Evolutionary conservation across 2,113 vertebrate genomes (phyloP), one percentile per base, ranked within the genome.

Genomic region (Podiceps cristatus): DNA sequence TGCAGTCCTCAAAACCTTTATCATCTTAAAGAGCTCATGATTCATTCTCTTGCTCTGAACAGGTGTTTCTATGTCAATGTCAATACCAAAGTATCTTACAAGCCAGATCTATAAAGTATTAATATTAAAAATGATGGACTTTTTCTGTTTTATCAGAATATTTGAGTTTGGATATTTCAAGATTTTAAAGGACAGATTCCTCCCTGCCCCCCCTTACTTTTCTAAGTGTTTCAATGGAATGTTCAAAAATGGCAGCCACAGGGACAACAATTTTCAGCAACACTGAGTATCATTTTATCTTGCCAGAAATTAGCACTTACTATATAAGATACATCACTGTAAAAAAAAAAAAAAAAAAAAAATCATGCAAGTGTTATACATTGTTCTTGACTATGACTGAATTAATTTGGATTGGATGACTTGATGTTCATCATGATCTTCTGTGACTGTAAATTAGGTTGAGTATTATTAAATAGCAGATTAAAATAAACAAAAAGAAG

Each of bases 151-250:
- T 13, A 8, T 53, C 29, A 79, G 42, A 69, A 71, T 45, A 47
- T 59, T 66, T 82, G 2, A 5, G 2, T 55, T 44, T 33, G 17
- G 1, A 7, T 47, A 8, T 24, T 85, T 71, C 58, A 23, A 82
- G 37, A 40, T 75, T 86, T 88, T 58, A 78, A 82, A 78, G 17
- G 22, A 52, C 11, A 50, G 5, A 52, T 37, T 12, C 47, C 47
- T 20, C 7, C 20, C 8, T 0, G 37, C 0, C 3, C 6, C 20
- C 10, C 10, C 8, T 37, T 58, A 33, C 6, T 89, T 53, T 84
- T 56, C 16, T 50, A n/a, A n/a, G n/a, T 52, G 15, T 72, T 84
- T 29, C 17, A 62, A 10, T 35, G 2, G 18, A 77, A 81, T 27
- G 1, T 33, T 87, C 45, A 69, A 35, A 86, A 90, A 62, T 58